These are phyloP conservation scores for Drosophila suboccidentalis DNA, from an alignment of 2,888 invertebrate species.

Conservation along the genomic window DNA sequence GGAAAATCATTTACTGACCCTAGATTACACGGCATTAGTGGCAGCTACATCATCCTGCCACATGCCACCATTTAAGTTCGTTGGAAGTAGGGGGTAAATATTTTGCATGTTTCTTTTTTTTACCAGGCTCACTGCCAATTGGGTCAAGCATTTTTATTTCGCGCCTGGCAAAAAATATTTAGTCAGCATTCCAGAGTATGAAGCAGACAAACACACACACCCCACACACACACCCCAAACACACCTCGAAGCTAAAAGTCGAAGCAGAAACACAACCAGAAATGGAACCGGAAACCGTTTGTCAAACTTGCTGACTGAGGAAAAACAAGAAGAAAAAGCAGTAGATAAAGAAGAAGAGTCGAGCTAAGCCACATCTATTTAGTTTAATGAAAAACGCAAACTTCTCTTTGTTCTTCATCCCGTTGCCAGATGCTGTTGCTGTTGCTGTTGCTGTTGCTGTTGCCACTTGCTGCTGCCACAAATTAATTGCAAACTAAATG, in stretches of 20 bases:
- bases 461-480: slow-evolving; percentile 58
- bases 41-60: slow-evolving; percentile 9
- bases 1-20: slow-evolving; percentile 72
- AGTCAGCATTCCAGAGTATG: slow-evolving; percentile 14
- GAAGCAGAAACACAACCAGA: slow-evolving; percentile 10
- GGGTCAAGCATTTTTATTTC: slow-evolving; percentile 79
- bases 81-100: slow-evolving; percentile 35
- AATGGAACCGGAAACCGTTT: slow-evolving; percentile 55
- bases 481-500: slow-evolving; percentile 80
- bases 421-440: neutral
- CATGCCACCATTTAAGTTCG: slow-evolving; percentile 5
- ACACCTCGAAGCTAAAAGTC: slow-evolving; percentile 5
- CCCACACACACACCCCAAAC: neutral
- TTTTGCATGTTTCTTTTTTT: slow-evolving; percentile 69
- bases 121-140: slow-evolving; percentile 59
- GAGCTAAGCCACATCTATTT: slow-evolving; percentile 60
- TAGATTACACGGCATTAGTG: slow-evolving; percentile 53
- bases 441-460: slow-evolving; percentile 14
- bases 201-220: neutral
- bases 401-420: slow-evolving; percentile 28
- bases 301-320: slow-evolving; percentile 33
- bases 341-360: neutral
- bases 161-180: slow-evolving; percentile 61
- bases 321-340: slow-evolving; percentile 6
- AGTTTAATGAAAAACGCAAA: slow-evolving; percentile 77